Evolutionary conservation across 2,113 vertebrate species (phyloP), one percentile per base, ranked within the genome.

Genomic region (Leptobrachium leishanense): DNA sequence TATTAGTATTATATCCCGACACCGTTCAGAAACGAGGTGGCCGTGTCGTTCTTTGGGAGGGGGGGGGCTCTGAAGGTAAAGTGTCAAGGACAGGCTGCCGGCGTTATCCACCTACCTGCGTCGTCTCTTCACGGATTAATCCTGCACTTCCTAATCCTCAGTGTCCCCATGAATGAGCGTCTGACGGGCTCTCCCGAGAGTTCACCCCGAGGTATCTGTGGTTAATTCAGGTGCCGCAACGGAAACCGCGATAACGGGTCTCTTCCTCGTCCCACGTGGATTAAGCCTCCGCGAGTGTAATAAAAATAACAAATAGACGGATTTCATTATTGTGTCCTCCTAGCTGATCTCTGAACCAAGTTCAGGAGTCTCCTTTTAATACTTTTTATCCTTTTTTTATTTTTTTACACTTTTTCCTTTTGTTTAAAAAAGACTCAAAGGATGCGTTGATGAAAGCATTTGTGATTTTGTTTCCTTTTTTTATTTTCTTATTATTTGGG

Each of bases 401-500:
- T 3, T 3, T 2, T 64, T 31, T 2, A 5, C 20, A 5, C n/a
- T 6, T 40, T 59, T 15, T 76, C 40, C 31, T 1, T 13, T 7
- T 39, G 53, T 10, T 55, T 68, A 55, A 10, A 68, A 39, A 2
- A 0, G 13, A 15, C 12, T 59, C 54, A 44, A 69, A 3, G 13
- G 55, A 57, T 12, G 55, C 55, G 10, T 10, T 13, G 55, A 13
- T 15, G 10, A 12, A 1, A 57, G 41, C 40, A 39, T 43, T 55
- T 46, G 66, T 68, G 67, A 68, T 67, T 76, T 76, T 67, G 54
- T 43, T 20, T 46, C 46, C 46, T 65, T 54, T 67, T 76, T 76
- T 59, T 44, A 68, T 31, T 31, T 31, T 31, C 20, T 31, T 31
- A 31, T 31, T 31, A 31, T 31, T 43, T n/a, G 11, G 39, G 46